Percentiles rank a stretch among this genome's conserved stretches.
phyloP scores from a whole-genome alignment of 2,797 vertebrate genomes.

The Anomalospiza imberbis region DNA sequence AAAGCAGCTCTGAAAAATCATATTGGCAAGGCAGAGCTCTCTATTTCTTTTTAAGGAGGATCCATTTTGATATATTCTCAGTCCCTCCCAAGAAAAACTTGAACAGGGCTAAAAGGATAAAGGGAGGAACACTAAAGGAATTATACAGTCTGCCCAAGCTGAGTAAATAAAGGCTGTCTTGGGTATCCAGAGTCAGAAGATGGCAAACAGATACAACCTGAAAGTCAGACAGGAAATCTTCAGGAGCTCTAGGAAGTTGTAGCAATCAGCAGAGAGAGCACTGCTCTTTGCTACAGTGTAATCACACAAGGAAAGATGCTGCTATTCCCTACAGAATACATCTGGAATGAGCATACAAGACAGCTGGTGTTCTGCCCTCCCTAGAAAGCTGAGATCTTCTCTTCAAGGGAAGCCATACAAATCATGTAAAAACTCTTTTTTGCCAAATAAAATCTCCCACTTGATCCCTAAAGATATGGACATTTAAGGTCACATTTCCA shows the following conservation, averaged over 20 bases:
- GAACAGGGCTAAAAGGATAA: background rate
- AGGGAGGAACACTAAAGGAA: background rate
- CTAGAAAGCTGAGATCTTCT: background rate
- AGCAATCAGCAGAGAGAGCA: background rate
- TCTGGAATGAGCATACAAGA: background rate
- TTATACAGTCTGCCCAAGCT: background rate
- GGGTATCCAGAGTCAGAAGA: background rate
- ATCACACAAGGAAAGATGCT: background rate
- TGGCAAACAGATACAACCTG: background rate
- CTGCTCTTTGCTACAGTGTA: background rate
- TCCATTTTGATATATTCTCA: background rate
- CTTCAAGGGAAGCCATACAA: background rate
- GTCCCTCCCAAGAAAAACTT: constrained; percentile 24
- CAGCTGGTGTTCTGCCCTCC: background rate
- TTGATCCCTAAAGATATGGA: background rate
- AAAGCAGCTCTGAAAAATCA: constrained; percentile 31
- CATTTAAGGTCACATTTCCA: background rate
- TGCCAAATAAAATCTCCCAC: background rate
- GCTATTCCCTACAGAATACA: background rate
- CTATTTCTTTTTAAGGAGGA: background rate
- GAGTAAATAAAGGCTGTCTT: background rate
- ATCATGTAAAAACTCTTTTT: background rate
- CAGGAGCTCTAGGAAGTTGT: background rate
- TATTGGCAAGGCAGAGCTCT: background rate
- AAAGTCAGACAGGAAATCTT: background rate